Evolutionary conservation across 2,113 vertebrate species (phyloP).

Genomic region (Hirundichthys speculiger): DNA sequence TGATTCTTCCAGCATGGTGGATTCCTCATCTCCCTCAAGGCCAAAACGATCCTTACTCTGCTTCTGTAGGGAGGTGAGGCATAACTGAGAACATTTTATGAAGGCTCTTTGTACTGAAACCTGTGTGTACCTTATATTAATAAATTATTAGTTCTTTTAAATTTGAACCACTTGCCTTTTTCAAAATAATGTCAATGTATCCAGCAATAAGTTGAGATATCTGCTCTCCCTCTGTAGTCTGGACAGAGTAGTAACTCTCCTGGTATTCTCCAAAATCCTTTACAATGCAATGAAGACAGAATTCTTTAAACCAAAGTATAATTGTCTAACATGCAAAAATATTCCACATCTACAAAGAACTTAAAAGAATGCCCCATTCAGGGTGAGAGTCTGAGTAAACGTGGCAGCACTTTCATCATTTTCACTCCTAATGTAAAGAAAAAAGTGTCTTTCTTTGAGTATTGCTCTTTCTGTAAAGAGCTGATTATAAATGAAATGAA

Average conservation of each 20-base stretch:
- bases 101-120: background rate
- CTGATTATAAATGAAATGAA: slow-evolving; percentile 45
- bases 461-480: slow-evolving; percentile 33
- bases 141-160: background rate
- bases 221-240: slow-evolving; percentile 98
- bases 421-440: slow-evolving; percentile 30
- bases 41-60: slow-evolving; percentile 99
- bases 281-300: background rate
- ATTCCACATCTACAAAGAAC: slow-evolving; percentile 3
- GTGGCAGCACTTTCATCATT: slow-evolving; percentile 34
- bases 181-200: slow-evolving; percentile 99
- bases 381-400: background rate
- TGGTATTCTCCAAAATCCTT: slow-evolving; percentile 99
- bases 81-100: background rate
- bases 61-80: slow-evolving; percentile 81
- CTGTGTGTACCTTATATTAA: background rate
- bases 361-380: too few species aligned
- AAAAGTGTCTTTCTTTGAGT: slow-evolving; percentile 11
- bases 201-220: slow-evolving; percentile 99
- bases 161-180: slow-evolving; percentile 85
- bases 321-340: background rate
- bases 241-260: slow-evolving; percentile 98
- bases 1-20: slow-evolving; percentile 98
- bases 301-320: slow-evolving; percentile 1
- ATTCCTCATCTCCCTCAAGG: slow-evolving; percentile 96